Evolutionary conservation across 1,140 invertebrate species (phyloP), one percentile per base, ranked within the genome.

Genomic region (Batillaria attramentaria): DNA sequence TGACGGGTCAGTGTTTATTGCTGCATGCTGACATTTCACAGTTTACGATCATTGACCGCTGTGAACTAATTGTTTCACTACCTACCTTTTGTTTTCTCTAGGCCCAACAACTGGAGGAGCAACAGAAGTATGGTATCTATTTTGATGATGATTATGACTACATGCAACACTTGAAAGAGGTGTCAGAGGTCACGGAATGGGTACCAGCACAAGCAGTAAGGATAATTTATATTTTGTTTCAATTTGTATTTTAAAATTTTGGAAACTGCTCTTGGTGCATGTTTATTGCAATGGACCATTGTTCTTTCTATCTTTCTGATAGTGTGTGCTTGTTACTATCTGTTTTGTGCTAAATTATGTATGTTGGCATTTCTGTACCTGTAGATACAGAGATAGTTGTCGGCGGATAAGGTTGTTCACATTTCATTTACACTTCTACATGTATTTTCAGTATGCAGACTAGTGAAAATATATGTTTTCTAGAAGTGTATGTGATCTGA

Each of bases 91-190:
- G 13, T 35, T 20, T 39, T 72, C n/a, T 39, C 6, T 46, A 81
- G 80, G 80, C 54, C n/a, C 35, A 46, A 6, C 62, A 73, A 33
- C 54, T 42, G n/a, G 77, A 79, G 46, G 80, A 81, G 42, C 72
- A 96, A 85, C 91, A 93, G 39, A 97, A 98, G 90, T 98, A 94
- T 93, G 97, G 97, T n/a, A 95, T 99, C 73, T 98, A 95, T 89
- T 99, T 94, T 91, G 97, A 99, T 89, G 97, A 99, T 92, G 96
- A 98, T 83, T 99, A 98, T 88, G 94, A 99, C 89, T 99, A 99
- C 88, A 91, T 99, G 80, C 96, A 99, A 90, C 97, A 99, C 93
- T 92, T 99, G 68, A 94, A 94, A 86, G 95, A 96, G 84, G 88
- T 89, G 4, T 87, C 89, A 74, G 86, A 92, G 86, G 75, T 90